Base-by-base conservation (phyloP, 1,140 invertebrate genomes). In the Drosophila navojoa region DNA sequence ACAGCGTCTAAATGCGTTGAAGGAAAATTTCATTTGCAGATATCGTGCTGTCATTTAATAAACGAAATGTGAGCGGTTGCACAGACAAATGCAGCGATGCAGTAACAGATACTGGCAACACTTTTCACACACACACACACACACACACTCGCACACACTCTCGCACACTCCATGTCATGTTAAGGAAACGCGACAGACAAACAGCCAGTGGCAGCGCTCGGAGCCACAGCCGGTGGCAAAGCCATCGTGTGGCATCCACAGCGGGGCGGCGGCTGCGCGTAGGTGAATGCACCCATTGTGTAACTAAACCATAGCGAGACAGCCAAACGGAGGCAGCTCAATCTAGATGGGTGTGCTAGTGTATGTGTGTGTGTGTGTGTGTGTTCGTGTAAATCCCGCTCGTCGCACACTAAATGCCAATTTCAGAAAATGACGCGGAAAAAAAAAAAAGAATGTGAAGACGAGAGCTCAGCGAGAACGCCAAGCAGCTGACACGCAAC, bases 261-360 rank as follows among this genome's bases (percentile, higher is more conserved):
- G 79, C 71, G 77, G 77, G 32, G 10, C 13, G 35, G 77, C 15
- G 42, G 60, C 66, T 55, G 74, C 79, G 79, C 76, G 71, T 91
- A 90, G 90, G 90, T 91, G 90, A 91, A 91, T 91, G 90, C 90
- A 91, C 90, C 81, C 90, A 91, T 91, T 91, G 85, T 91, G 76
- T 82, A 81, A 84, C 79, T 81, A 84, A 85, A 81, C 80, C 77
- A 74, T 79, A 53, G 81, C 81, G 72, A 71, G 79, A 81, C 78
- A 79, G 82, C 68, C 77, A 77, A 85, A n/a, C 25, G 42, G 59
- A 77, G 71, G 70, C 74, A 78, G 67, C 60, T 44, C 45, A 63
- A 86, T 86, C 84, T 73, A 63, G 42, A 22, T 53, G 68, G 13
- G 11, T 64, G 52, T 67, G 35, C 29, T 53, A 19, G n/a, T 15